A percentile compares a stretch with the other conserved stretches of the same genome.
Conservation (phyloP, 2,113 vertebrate species). For the Macquaria ambigua region DNA sequence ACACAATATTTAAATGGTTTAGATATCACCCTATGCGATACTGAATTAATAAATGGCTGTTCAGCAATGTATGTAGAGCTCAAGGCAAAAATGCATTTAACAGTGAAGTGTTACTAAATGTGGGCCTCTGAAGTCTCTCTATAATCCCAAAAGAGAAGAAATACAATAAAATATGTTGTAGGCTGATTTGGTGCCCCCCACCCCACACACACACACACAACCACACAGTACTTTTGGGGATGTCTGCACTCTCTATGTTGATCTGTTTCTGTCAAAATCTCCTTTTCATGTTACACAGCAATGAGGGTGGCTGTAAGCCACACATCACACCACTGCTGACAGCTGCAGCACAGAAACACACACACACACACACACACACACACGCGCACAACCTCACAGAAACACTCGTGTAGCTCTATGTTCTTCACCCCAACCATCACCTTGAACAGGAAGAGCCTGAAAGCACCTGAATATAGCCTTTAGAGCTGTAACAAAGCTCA, state of each 20-base stretch:
- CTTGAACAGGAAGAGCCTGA: conserved; percentile 37
- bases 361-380: conserved; percentile 7
- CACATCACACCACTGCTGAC: conserved; percentile 60
- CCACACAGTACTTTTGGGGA: conserved; percentile 16
- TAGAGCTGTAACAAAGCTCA: background rate
- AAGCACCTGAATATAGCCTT: conserved; percentile 34
- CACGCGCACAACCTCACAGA: background rate
- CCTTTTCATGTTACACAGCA: conserved; percentile 59
- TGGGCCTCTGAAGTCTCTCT: background rate
- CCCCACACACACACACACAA: no score
- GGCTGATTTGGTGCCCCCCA: background rate
- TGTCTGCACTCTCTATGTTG: conserved; percentile 8
- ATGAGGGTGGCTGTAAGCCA: conserved; percentile 46
- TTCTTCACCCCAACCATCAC: conserved; percentile 10
- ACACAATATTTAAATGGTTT: conserved; percentile 6
- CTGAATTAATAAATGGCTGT: background rate
- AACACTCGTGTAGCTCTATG: conserved; percentile 20
- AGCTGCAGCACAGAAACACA: conserved; percentile 56
- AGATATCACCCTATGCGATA: background rate
- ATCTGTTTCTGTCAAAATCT: conserved; percentile 61
- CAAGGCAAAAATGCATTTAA: background rate
- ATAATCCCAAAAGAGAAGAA: background rate
- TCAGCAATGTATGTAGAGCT: background rate
- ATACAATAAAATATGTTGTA: background rate
- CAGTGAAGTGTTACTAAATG: background rate